A percentile compares a stretch with the other conserved stretches of the same genome.
These are phyloP conservation scores for Allenopithecus nigroviridis DNA, from an alignment of 2,797 vertebrate species.

Conservation along the genomic window DNA sequence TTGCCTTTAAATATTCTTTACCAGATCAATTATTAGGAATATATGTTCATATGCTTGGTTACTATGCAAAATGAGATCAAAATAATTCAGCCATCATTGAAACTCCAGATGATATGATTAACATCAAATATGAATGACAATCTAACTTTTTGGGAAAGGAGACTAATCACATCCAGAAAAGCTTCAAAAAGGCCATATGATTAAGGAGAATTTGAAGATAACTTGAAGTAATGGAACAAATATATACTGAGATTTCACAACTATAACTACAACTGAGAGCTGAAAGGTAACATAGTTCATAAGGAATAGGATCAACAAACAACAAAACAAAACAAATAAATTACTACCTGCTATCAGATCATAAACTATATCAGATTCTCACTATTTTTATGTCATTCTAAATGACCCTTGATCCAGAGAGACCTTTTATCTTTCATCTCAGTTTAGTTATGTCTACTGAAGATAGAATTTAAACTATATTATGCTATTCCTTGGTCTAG, in stretches of 20 bases:
- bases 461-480: slow-evolving; percentile 70
- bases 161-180: background rate
- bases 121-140: background rate
- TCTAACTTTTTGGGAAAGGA: background rate
- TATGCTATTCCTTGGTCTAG: slow-evolving; percentile 34
- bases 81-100: background rate
- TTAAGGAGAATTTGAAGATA: background rate
- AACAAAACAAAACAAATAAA: background rate
- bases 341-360: slow-evolving; percentile 42
- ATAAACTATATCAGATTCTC: slow-evolving; percentile 54
- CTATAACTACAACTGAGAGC: slow-evolving; percentile 43
- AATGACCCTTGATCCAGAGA: slow-evolving; percentile 64
- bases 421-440: slow-evolving; percentile 51
- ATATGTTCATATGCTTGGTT: background rate
- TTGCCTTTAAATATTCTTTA: background rate
- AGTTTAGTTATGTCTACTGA: slow-evolving; percentile 59
- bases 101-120: background rate
- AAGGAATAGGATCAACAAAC: slow-evolving; percentile 52
- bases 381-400: slow-evolving; percentile 58
- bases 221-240: slow-evolving; percentile 11
- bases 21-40: slow-evolving; percentile 1
- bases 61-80: background rate
- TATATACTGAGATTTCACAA: slow-evolving; percentile 61
- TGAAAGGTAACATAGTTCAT: slow-evolving; percentile 49
- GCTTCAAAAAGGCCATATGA: background rate